Evolutionary conservation across 2,888 invertebrate genomes (phyloP).

Genomic region (Sacculina carcini): DNA sequence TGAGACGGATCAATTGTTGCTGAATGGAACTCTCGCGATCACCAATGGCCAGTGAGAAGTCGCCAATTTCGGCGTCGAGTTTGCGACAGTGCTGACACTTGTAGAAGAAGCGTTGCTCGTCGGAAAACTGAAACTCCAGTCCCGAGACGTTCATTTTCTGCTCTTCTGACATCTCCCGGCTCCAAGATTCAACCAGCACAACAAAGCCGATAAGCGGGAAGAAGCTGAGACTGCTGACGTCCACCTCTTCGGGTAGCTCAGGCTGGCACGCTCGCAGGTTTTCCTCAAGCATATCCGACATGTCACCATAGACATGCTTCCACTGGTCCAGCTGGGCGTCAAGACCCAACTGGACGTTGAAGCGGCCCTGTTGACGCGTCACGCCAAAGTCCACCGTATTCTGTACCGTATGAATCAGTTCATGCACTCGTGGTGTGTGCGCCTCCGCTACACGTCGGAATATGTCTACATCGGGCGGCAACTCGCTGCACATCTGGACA

Average conservation of each 20-base stretch:
- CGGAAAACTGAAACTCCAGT: conserved; percentile 35
- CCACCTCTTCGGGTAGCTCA: conserved; percentile 30
- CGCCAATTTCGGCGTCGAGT: not conserved
- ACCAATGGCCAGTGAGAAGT: not conserved
- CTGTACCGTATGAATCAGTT: not conserved
- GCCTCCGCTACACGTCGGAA: not conserved
- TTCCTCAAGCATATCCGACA: conserved; percentile 41
- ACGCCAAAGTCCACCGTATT: not conserved
- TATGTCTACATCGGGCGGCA: not conserved
- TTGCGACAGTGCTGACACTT: conserved; percentile 33
- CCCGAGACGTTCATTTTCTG: conserved; percentile 25
- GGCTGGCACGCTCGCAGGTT: conserved; percentile 40
- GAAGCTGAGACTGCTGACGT: conserved; percentile 34
- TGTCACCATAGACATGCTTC: conserved; percentile 35
- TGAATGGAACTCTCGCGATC: not conserved
- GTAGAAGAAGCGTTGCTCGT: conserved; percentile 37
- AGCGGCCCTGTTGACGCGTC: not conserved
- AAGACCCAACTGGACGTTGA: not conserved
- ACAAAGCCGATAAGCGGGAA: conserved; percentile 51
- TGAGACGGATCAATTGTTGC: conserved; percentile 34
- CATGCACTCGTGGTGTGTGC: not conserved
- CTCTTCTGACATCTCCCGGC: not conserved
- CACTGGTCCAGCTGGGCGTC: conserved; percentile 16
- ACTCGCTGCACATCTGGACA: not conserved
- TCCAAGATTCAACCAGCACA: conserved; percentile 19